Evolutionary conservation across 2,888 invertebrate species (phyloP), one percentile per base, ranked within the genome.

Genomic region (Drosophila mulleri): DNA sequence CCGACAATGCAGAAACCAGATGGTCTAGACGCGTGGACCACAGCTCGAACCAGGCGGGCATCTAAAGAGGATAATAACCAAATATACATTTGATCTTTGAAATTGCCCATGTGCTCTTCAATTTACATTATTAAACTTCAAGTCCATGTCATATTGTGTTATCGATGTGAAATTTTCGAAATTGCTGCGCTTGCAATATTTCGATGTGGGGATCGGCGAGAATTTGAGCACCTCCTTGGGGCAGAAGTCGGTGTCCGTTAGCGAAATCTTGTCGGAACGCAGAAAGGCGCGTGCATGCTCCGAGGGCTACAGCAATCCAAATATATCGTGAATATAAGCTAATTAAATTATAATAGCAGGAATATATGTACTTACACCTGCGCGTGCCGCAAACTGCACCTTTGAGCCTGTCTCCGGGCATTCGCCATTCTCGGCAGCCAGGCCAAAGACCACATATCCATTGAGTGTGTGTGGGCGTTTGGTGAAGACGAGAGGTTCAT

Each of bases 161-260:
- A 93, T 92, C 4, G 93, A 91, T 11, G 93, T 93, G 47, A 92
- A 91, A 68, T 92, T 91, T 64, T 92, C 92, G 71, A 92, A 93
- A 67, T 92, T 92, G 62, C 91, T 91, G 32, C 92, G 89, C 59
- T 92, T 92, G 75, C 93, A 93, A 66, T 91, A 92, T 59, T 91
- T 92, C 6, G 92, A 92, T 4, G 92, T 92, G 41, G 93, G 93
- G 64, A 93, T 92, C 26, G 93, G 93, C 29, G 91, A 90, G 61
- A 93, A 92, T 84, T 93, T 93, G 7, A 93, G 86, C 54, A 93
- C 91, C 67, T 93, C 93, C 61, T 92, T 92, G 56, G 93, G 93
- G 65, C 93, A 93, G 52, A 91, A 91, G 64, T 91, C 90, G 7
- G 91, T 91, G 67, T 92, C 91, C 32, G 91, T 91, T 2, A 92